These are phyloP conservation scores for Poecilus cupreus DNA, from an alignment of 2,888 invertebrate genomes.

Conservation along the genomic window DNA sequence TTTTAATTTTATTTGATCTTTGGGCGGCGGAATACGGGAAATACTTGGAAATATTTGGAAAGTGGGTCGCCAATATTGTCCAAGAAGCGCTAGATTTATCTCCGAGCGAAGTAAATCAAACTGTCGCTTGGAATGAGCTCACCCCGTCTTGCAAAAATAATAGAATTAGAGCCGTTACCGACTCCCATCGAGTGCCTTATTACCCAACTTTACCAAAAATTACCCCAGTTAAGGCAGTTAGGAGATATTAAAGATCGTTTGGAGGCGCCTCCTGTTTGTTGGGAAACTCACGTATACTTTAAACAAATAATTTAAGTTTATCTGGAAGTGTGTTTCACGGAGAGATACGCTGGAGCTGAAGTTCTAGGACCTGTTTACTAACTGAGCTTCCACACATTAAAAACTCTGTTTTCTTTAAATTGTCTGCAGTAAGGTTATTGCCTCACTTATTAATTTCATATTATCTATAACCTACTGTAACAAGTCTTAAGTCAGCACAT, in stretches of 20 bases:
- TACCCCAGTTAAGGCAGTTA: constrained; percentile 53
- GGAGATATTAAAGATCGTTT: constrained; percentile 48
- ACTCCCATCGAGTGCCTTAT: constrained; percentile 41
- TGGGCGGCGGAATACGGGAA: neutral
- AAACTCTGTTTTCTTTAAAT: no score
- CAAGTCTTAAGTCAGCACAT: no score
- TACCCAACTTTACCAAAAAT: constrained; percentile 53
- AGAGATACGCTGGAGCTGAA: neutral
- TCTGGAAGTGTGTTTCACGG: neutral
- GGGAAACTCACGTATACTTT: constrained; percentile 14
- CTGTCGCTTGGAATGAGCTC: constrained; percentile 28
- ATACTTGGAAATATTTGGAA: constrained; percentile 38
- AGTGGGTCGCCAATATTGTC: constrained; percentile 41
- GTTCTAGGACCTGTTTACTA: neutral
- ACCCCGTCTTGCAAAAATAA: constrained; percentile 46
- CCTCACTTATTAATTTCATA: no score
- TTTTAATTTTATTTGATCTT: constrained; percentile 41
- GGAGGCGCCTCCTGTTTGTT: neutral
- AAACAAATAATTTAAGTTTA: constrained; percentile 47
- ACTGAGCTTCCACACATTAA: no score
- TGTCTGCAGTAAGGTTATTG: no score
- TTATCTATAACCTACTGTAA: no score
- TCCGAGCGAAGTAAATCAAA: constrained; percentile 42
- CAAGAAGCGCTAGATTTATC: constrained; percentile 37
- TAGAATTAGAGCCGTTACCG: constrained; percentile 50